Evolutionary conservation across 2,113 vertebrate species (phyloP).

Genomic region (Callopanchax toddi): DNA sequence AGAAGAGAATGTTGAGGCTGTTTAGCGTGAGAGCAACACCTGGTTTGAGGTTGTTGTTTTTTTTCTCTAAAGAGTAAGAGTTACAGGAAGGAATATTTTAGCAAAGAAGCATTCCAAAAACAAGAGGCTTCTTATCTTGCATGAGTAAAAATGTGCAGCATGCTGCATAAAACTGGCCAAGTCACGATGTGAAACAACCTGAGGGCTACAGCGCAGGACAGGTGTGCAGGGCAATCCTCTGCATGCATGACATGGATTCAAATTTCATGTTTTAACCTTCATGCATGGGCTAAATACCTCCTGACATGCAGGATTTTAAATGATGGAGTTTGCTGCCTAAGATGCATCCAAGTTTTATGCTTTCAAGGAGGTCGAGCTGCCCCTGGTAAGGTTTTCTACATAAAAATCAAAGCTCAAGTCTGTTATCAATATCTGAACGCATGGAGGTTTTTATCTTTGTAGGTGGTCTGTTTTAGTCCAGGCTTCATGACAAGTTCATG

Average conservation of each 20-base stretch:
- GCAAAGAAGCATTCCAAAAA: slow-evolving; percentile 5
- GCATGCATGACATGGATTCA: slow-evolving; percentile 47
- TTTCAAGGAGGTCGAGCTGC: background rate
- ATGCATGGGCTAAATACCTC: slow-evolving; percentile 29
- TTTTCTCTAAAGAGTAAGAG: background rate
- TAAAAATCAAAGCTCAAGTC: slow-evolving; percentile 10
- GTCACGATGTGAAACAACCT: slow-evolving; percentile 43
- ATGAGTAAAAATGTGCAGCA: slow-evolving; percentile 42
- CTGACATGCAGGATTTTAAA: slow-evolving; percentile 26
- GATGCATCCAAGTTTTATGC: slow-evolving; percentile 5
- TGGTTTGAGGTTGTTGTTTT: slow-evolving; percentile 13
- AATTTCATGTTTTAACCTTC: slow-evolving; percentile 56
- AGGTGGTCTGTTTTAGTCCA: slow-evolving; percentile 55
- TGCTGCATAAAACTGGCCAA: slow-evolving; percentile 27
- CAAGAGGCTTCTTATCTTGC: slow-evolving; percentile 22
- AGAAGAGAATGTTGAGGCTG: background rate
- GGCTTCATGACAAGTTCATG: slow-evolving; percentile 68
- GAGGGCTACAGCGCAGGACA: slow-evolving; percentile 68
- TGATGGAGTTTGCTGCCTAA: background rate
- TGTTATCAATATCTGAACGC: slow-evolving; percentile 25
- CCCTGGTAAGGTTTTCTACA: background rate
- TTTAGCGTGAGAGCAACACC: slow-evolving; percentile 31
- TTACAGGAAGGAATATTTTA: slow-evolving; percentile 12
- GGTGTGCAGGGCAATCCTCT: slow-evolving; percentile 65
- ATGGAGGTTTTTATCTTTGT: slow-evolving; percentile 10